Percentiles rank a stretch among this genome's conserved stretches.
phyloP scores from a whole-genome alignment of 2,113 vertebrate species.

The Paedocypris sp. region DNA sequence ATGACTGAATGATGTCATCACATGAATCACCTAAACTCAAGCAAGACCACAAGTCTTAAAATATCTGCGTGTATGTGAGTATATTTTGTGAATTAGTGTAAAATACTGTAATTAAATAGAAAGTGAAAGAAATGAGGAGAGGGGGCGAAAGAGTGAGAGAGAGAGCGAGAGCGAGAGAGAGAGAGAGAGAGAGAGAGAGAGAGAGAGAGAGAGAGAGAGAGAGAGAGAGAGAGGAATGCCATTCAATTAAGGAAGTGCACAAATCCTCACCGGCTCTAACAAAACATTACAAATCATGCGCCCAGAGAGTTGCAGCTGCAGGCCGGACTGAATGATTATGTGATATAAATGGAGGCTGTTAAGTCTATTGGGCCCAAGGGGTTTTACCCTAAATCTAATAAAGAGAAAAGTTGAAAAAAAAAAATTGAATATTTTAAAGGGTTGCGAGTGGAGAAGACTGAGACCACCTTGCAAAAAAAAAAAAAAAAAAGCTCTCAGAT shows the following conservation, averaged over 20 bases:
- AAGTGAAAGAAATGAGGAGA: no score
- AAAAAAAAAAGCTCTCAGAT: neutral
- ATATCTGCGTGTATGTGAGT: no score
- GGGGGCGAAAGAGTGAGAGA: no score
- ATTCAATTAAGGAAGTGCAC: slow-evolving; percentile 34
- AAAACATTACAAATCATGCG: slow-evolving; percentile 48
- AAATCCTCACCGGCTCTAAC: slow-evolving; percentile 42
- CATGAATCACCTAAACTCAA: neutral
- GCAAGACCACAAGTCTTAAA: no score
- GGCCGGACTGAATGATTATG: slow-evolving; percentile 42
- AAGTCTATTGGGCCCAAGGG: slow-evolving; percentile 51
- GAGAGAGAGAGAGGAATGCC: slow-evolving; percentile 17
- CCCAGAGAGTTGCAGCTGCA: slow-evolving; percentile 33
- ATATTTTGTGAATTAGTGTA: no score
- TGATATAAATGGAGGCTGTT: slow-evolving; percentile 53
- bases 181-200: no score
- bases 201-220: no score
- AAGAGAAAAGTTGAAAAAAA: slow-evolving; percentile 43
- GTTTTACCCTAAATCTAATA: slow-evolving; percentile 62
- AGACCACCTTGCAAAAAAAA: neutral
- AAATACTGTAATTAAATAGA: no score
- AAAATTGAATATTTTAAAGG: slow-evolving; percentile 15
- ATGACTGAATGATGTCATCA: neutral
- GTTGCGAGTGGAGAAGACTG: neutral
- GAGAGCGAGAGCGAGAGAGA: no score